Evolutionary conservation across 2,797 vertebrate species (phyloP).

Genomic region (Rhinichthys osculus): DNA sequence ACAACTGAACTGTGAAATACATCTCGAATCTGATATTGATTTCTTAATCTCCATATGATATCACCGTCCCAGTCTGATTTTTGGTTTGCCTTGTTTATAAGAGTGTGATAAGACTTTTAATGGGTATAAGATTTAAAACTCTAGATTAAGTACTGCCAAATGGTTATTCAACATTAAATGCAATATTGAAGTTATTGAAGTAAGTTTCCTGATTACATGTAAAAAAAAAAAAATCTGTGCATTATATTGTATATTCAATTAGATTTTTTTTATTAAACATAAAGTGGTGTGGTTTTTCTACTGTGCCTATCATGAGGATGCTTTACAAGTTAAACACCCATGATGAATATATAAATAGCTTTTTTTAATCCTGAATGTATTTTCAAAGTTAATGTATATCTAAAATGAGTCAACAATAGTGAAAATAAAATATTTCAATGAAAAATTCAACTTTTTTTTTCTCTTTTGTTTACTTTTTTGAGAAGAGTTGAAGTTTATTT

Average conservation of each 20-base stretch:
- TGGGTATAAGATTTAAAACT: background rate
- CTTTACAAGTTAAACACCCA: constrained; percentile 11
- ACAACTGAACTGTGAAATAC: constrained; percentile 42
- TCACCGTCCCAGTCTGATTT: background rate
- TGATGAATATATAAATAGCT: constrained; percentile 49
- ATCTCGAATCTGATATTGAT: constrained; percentile 40
- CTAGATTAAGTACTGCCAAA: background rate
- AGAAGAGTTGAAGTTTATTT: too few relatives aligned
- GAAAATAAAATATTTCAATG: constrained; percentile 67
- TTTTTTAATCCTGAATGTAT: constrained; percentile 70
- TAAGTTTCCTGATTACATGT: background rate
- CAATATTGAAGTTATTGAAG: constrained; percentile 1
- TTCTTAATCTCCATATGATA: constrained; percentile 39
- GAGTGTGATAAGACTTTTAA: constrained; percentile 9
- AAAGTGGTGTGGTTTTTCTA: constrained; percentile 9
- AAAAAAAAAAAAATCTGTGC: background rate
- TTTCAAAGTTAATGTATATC: constrained; percentile 52
- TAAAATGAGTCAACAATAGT: constrained; percentile 57
- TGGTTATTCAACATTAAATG: constrained; percentile 16
- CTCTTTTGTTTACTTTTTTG: background rate
- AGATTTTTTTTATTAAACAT: background rate
- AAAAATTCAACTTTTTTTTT: background rate
- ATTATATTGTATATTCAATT: background rate
- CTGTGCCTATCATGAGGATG: constrained; percentile 54
- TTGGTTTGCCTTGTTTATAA: background rate